Conservation (phyloP, 2,888 invertebrate genomes). For the Tinea semifulvella region DNA sequence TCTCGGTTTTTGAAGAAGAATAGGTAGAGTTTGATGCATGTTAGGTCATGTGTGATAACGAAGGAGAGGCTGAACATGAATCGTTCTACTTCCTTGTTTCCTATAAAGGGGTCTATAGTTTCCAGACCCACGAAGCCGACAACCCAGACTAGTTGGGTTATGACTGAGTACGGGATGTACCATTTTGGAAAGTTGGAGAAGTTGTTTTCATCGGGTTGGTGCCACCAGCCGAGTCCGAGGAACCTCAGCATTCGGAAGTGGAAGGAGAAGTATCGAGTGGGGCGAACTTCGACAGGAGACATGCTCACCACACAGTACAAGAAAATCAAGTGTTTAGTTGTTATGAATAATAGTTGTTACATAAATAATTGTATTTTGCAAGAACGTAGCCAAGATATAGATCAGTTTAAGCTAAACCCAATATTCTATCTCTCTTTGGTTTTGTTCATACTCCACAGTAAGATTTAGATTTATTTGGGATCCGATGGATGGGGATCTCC, state of each 20-base stretch:
- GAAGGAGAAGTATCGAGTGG: constrained; percentile 40
- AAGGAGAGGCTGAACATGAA: constrained; percentile 61
- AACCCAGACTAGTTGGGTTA: constrained; percentile 50
- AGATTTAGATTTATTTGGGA: no score
- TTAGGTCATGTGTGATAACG: constrained; percentile 55
- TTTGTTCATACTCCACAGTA: no score
- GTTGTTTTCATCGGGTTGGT: constrained; percentile 47
- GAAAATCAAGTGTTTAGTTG: background rate
- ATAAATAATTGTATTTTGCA: background rate
- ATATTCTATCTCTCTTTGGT: no score
- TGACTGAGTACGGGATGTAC: constrained; percentile 47
- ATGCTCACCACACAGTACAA: background rate
- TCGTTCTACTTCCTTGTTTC: constrained; percentile 50
- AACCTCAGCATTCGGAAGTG: constrained; percentile 45
- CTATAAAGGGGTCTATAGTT: constrained; percentile 55
- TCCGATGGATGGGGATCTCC: no score
- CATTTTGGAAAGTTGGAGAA: constrained; percentile 43
- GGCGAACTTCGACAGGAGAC: constrained; percentile 23
- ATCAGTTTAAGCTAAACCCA: no score
- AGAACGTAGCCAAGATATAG: constrained; percentile 1
- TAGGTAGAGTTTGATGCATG: constrained; percentile 48
- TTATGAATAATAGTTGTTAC: background rate
- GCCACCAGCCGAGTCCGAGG: constrained; percentile 58
- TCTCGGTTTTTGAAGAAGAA: constrained; percentile 50
- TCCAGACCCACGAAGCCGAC: constrained; percentile 54